Conservation (phyloP, 2,113 vertebrate genomes). For the Baryphthengus martii region DNA sequence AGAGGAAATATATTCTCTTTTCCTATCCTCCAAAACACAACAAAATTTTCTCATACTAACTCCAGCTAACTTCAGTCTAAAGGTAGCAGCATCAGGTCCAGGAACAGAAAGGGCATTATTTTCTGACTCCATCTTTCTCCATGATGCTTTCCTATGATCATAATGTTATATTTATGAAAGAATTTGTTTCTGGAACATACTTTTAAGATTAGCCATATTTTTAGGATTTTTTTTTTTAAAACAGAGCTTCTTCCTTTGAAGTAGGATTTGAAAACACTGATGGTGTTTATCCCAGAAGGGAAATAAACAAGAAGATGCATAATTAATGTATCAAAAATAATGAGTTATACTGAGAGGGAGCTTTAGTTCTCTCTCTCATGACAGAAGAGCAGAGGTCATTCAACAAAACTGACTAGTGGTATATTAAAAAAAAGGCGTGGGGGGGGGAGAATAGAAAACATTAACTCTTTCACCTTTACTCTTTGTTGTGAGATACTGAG, state of each 20-base stretch:
- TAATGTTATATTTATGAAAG: not conserved
- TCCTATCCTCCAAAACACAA: not conserved
- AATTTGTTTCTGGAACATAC: not conserved
- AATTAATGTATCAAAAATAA: conserved; percentile 53
- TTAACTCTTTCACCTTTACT: not conserved
- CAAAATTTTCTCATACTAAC: not conserved
- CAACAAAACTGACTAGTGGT: not conserved
- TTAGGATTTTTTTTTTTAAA: not conserved
- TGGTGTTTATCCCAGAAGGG: conserved; percentile 55
- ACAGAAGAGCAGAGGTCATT: not conserved
- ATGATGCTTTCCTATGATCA: not conserved
- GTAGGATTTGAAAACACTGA: conserved; percentile 33
- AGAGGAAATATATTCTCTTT: not conserved
- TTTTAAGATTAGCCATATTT: conserved; percentile 2
- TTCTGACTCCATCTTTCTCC: not conserved
- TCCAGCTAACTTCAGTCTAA: not conserved
- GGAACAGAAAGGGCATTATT: not conserved
- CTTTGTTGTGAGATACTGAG: not conserved
- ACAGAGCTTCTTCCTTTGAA: conserved; percentile 33
- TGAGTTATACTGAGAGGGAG: not conserved
- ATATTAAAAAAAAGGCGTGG: not conserved
- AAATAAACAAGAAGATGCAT: conserved; percentile 47
- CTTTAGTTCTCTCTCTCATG: not conserved
- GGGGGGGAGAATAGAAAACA: not conserved
- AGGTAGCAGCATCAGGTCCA: not conserved